These are phyloP conservation scores for Pygocentrus nattereri DNA, from an alignment of 2,797 vertebrate genomes.

Conservation along the genomic window DNA sequence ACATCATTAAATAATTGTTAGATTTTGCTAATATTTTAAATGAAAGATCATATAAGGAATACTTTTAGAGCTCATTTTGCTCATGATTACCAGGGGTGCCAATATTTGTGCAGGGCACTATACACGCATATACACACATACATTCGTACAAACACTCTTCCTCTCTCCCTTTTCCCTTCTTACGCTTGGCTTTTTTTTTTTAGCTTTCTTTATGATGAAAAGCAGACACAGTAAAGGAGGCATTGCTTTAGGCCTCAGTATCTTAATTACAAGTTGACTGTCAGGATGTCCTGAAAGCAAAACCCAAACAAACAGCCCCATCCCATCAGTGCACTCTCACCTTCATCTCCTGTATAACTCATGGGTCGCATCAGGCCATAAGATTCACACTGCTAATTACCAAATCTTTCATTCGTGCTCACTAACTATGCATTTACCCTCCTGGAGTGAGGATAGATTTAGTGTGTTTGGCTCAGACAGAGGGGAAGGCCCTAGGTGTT, in stretches of 20 bases:
- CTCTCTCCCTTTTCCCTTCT: slow-evolving; percentile 1
- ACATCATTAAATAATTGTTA: no score
- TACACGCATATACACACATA: no score
- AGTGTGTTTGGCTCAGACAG: slow-evolving; percentile 21
- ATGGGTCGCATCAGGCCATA: slow-evolving; percentile 16
- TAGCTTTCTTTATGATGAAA: slow-evolving; percentile 54
- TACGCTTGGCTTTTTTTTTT: slow-evolving; percentile 14
- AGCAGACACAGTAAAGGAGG: slow-evolving; percentile 50
- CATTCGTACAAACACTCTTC: not conserved
- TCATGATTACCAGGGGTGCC: no score
- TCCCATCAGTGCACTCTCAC: slow-evolving; percentile 12
- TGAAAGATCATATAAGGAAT: no score
- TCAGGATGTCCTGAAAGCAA: slow-evolving; percentile 43
- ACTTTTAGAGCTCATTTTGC: no score
- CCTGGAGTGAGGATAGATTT: slow-evolving; percentile 23
- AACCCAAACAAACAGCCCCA: slow-evolving; percentile 15
- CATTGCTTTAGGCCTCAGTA: slow-evolving; percentile 58
- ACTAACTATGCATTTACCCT: not conserved
- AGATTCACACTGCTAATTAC: slow-evolving; percentile 41
- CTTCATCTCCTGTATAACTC: slow-evolving; percentile 27
- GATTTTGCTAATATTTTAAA: no score
- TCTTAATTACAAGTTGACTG: slow-evolving; percentile 54
- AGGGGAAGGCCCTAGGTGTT: slow-evolving; percentile 18
- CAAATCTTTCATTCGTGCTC: slow-evolving; percentile 20
- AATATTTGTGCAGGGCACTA: no score